Percentiles rank a stretch among this genome's conserved stretches.
Evolutionary conservation across 2,113 vertebrate genomes (phyloP).

Genomic region (Sterrhoptilus dennistouni): DNA sequence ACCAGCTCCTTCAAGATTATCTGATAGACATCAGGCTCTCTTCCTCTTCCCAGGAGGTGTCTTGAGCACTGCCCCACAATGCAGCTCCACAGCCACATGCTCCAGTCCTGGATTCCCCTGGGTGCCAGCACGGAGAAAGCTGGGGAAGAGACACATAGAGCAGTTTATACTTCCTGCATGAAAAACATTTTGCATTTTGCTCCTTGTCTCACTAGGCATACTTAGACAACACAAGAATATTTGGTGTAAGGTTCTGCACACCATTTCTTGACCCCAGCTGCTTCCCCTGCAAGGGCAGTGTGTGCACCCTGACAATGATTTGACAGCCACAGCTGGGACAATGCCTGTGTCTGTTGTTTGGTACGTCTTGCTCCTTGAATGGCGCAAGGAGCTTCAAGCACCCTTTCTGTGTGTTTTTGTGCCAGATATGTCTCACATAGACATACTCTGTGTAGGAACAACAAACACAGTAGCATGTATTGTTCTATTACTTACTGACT

Average conservation of each 20-base stretch:
- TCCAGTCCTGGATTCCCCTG: background rate
- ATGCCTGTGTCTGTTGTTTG: background rate
- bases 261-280: rapidly evolving
- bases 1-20: background rate
- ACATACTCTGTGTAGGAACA: background rate
- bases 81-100: background rate
- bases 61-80: background rate
- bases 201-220: background rate
- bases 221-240: background rate
- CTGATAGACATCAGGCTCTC: background rate
- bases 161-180: background rate
- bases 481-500: background rate
- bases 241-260: background rate
- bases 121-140: background rate
- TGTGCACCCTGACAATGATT: background rate
- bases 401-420: background rate
- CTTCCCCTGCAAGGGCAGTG: background rate
- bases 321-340: background rate
- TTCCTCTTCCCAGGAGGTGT: background rate
- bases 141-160: background rate
- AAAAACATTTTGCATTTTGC: background rate
- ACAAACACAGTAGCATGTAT: background rate
- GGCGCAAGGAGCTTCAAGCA: background rate
- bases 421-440: background rate
- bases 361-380: background rate